Percentiles rank a stretch among this genome's conserved stretches.
phyloP scores from a whole-genome alignment of 1,140 invertebrate genomes.

The Littorina saxatilis region DNA sequence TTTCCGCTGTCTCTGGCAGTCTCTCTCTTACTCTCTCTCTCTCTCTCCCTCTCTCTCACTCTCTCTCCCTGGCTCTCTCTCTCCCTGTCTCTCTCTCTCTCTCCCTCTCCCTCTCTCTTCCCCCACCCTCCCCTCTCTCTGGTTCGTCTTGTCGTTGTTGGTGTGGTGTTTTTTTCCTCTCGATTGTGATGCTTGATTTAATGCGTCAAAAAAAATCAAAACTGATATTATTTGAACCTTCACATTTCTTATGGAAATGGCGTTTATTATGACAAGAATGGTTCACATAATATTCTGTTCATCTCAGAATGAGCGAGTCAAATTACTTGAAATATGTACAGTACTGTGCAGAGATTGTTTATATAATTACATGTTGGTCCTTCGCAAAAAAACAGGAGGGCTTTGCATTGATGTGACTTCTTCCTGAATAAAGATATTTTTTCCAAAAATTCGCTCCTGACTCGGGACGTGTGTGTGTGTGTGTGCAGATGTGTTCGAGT shows the following conservation, averaged over 20 bases:
- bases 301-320: not conserved
- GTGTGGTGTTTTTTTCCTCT: not conserved
- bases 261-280: not conserved
- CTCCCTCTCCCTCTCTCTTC: not conserved
- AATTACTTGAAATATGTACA: not conserved
- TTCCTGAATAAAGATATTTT: too few species aligned
- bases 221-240: not conserved
- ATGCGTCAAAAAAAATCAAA: not conserved
- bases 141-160: not conserved
- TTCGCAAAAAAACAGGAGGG: too few species aligned
- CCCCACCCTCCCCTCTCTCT: not conserved
- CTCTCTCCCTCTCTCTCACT: slow-evolving; percentile 6
- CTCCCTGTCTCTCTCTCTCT: not conserved
- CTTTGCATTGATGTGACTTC: too few species aligned
- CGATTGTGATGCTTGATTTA: not conserved
- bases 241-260: not conserved
- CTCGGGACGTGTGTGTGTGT: too few species aligned
- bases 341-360: not conserved
- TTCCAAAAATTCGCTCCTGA: too few species aligned
- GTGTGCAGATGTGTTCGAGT: too few species aligned
- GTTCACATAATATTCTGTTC: not conserved
- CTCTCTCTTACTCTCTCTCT: not conserved
- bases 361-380: not conserved
- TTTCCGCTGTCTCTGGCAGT: not conserved
- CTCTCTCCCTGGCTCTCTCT: slow-evolving; percentile 9